Evolutionary conservation across 2,113 vertebrate species (phyloP).

Genomic region (Psittacus erithacus): DNA sequence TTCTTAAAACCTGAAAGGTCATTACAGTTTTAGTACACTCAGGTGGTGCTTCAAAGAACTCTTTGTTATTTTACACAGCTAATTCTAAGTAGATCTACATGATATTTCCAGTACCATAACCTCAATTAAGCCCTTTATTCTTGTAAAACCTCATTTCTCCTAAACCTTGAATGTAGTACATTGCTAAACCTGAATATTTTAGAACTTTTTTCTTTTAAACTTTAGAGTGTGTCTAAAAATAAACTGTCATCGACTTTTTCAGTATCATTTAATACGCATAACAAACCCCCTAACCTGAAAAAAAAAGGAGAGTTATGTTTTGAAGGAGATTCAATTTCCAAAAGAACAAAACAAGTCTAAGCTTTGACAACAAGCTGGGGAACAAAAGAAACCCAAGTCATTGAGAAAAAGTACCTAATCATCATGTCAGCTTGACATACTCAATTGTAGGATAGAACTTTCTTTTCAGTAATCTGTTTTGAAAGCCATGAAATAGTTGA

Average conservation of each 20-base stretch:
- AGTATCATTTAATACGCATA: not conserved
- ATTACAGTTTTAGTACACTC: not conserved
- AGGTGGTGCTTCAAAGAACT: slow-evolving; percentile 37
- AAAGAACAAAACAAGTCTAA: slow-evolving; percentile 25
- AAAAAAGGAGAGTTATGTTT: not conserved
- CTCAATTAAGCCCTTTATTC: not conserved
- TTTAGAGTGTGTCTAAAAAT: not conserved
- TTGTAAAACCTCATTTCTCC: not conserved
- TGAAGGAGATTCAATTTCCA: not conserved
- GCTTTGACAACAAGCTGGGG: slow-evolving; percentile 28
- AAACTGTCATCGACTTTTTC: not conserved
- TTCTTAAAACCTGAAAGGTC: not conserved
- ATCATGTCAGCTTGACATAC: slow-evolving; percentile 45
- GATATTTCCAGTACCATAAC: slow-evolving; percentile 1
- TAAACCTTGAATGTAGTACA: not conserved
- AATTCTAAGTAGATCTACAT: slow-evolving; percentile 26
- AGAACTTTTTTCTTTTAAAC: not conserved
- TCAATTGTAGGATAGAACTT: not conserved
- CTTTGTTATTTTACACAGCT: slow-evolving; percentile 1
- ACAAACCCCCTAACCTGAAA: not conserved
- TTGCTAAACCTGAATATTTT: not conserved
- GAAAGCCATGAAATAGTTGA: slow-evolving; percentile 55
- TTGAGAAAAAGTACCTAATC: slow-evolving; percentile 45
- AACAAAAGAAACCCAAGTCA: slow-evolving; percentile 42
- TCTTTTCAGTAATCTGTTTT: slow-evolving; percentile 35